phyloP scores from a whole-genome alignment of 2,888 invertebrate genomes.

The Hirudinaria manillensis region DNA sequence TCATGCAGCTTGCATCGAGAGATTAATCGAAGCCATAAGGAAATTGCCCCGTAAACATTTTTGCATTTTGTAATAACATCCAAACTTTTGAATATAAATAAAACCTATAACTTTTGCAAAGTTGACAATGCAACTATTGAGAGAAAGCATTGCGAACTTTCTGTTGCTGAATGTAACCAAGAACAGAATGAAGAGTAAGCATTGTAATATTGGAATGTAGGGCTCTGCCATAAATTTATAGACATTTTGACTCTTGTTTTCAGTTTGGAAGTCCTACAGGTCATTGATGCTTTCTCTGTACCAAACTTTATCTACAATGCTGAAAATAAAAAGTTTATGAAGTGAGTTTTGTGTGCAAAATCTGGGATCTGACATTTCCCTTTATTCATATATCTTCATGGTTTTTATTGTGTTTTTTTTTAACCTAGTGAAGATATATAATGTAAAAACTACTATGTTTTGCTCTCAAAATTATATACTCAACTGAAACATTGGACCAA shows the following conservation, averaged over 20 bases:
- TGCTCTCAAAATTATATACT: no score
- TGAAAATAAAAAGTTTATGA: slow-evolving; percentile 74
- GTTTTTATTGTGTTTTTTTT: neutral
- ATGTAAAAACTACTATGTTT: no score
- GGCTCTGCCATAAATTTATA: neutral
- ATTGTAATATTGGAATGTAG: neutral
- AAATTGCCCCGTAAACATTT: slow-evolving; percentile 58
- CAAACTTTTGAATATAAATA: neutral
- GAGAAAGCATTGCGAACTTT: slow-evolving; percentile 66
- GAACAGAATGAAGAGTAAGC: slow-evolving; percentile 46
- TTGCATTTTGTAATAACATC: neutral
- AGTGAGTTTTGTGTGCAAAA: slow-evolving; percentile 39
- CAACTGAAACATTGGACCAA: no score
- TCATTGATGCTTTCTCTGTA: slow-evolving; percentile 75
- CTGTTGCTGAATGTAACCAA: slow-evolving; percentile 62
- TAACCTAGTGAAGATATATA: neutral
- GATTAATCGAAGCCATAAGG: slow-evolving; percentile 71
- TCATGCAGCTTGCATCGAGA: slow-evolving; percentile 68
- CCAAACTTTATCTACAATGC: slow-evolving; percentile 71
- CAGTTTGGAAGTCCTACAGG: slow-evolving; percentile 51
- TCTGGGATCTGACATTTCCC: slow-evolving; percentile 4
- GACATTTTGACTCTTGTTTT: neutral
- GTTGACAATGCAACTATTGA: slow-evolving; percentile 64
- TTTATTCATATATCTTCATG: neutral
- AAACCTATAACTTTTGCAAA: slow-evolving; percentile 21